phyloP scores from a whole-genome alignment of 2,797 vertebrate genomes.

The Onychomys arenicola region DNA sequence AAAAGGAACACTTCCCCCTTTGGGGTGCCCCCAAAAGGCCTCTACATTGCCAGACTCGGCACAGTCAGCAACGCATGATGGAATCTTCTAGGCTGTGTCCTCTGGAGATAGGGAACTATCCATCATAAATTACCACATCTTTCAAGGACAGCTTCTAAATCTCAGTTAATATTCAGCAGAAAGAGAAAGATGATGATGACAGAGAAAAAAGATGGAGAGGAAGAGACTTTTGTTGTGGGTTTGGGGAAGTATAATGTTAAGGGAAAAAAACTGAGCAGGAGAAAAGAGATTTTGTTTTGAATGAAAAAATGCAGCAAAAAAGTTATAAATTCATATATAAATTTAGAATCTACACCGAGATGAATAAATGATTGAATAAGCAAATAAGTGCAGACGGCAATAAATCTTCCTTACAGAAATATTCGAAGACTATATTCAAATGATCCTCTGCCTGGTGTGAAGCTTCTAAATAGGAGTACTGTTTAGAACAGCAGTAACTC shows the following conservation, averaged over 20 bases:
- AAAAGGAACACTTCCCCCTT: not conserved
- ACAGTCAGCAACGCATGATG: not conserved
- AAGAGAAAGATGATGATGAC: not conserved
- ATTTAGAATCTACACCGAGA: not conserved
- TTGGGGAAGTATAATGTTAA: not conserved
- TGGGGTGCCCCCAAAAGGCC: not conserved
- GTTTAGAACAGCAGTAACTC: not conserved
- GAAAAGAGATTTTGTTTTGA: conserved; percentile 3
- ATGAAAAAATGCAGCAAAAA: not conserved
- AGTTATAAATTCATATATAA: not conserved
- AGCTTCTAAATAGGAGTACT: not conserved
- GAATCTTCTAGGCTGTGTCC: not conserved
- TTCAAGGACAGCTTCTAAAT: not conserved
- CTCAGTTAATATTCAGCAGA: not conserved
- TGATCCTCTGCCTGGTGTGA: not conserved
- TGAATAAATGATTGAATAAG: conserved; percentile 8
- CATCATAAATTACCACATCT: not conserved
- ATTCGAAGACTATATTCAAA: not conserved
- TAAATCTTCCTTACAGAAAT: conserved; percentile 16
- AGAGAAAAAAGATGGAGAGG: not conserved
- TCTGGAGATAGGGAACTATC: not conserved
- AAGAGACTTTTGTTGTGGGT: not conserved
- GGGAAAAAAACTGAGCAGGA: not conserved
- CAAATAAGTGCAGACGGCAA: not conserved
- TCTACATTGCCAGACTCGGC: not conserved